Conservation (phyloP, 2,888 invertebrate species). For the Drosophila austrosaltans region DNA sequence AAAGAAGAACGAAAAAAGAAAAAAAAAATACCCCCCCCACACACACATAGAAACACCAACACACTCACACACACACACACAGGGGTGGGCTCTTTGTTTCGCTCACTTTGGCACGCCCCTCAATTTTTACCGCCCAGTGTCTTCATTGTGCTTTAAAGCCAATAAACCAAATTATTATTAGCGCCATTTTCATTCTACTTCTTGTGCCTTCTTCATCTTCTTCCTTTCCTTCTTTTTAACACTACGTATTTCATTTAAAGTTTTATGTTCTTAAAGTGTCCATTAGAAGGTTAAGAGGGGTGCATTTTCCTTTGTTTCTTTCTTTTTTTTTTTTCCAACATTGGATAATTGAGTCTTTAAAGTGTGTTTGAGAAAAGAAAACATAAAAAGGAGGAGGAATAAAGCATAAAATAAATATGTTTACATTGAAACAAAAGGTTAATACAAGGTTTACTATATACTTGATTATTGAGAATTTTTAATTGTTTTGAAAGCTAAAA, state of each 20-base stretch:
- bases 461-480: too few species aligned
- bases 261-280: conserved; percentile 67
- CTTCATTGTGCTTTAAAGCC: conserved; percentile 81
- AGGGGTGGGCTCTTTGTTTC: conserved; percentile 41
- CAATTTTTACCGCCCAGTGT: conserved; percentile 66
- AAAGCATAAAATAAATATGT: background rate
- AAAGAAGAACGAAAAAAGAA: conserved; percentile 38
- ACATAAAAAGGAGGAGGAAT: background rate
- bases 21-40: conserved; percentile 32
- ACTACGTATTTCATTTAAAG: conserved; percentile 74
- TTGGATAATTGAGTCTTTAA: conserved; percentile 7
- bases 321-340: background rate
- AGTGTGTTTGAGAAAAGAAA: background rate
- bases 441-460: too few species aligned
- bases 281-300: conserved; percentile 38
- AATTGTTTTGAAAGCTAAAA: too few species aligned
- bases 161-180: conserved; percentile 83
- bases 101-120: conserved; percentile 41
- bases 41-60: too few species aligned
- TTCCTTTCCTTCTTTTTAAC: conserved; percentile 29
- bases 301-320: background rate
- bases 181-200: conserved; percentile 74
- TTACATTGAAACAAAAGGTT: background rate
- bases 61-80: conserved; percentile 36
- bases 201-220: conserved; percentile 23